Evolutionary conservation across 1,140 invertebrate species (phyloP), one percentile per base, ranked within the genome.

Genomic region (Saccostrea glomerata): DNA sequence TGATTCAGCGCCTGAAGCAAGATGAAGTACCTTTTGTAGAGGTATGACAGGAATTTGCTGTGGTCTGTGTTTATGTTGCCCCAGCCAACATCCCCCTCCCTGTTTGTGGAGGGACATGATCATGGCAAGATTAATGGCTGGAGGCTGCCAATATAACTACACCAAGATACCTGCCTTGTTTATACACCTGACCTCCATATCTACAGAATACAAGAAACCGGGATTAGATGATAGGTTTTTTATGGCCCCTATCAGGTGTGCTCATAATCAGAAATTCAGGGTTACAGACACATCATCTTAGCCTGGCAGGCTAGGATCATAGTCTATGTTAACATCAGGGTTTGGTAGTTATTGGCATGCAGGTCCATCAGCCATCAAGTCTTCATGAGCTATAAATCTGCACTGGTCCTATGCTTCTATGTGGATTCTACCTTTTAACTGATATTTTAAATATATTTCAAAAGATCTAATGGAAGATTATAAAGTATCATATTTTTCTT

Each of bases 51-150:
- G 58, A 63, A 63, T 63, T 63, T 63, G n/a, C n/a, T 63, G 17
- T 47, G 47, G 5, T 47, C 47, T 6, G 58, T 63, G 58, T 63
- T 63, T 77, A 30, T 77, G 30, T 30, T 36, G 30, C 23, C 25
- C 30, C 30, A 12, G 30, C 70, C 70, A 77, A 77, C 25, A 2
- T 25, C 25, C 23, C 15, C 12, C 30, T 30, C 58, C 58, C 58
- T 63, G 58, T 77, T 77, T 77, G 30, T 25, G 25, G 70, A 36
- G 70, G 70, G 70, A 77, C 70, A 77, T 77, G 25, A 77, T 77
- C 25, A 30, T 25, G 23, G 11, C 2, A 15, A 36, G 70, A 77
- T 77, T 77, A 77, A 77, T 77, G 70, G 25, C 70, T 36, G 30
- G 30, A 77, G 25, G 23, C 23, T 77, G 70, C 70, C 70, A 77